These are phyloP conservation scores for Augochlorella aurata DNA, from an alignment of 2,888 invertebrate genomes.

Conservation along the genomic window DNA sequence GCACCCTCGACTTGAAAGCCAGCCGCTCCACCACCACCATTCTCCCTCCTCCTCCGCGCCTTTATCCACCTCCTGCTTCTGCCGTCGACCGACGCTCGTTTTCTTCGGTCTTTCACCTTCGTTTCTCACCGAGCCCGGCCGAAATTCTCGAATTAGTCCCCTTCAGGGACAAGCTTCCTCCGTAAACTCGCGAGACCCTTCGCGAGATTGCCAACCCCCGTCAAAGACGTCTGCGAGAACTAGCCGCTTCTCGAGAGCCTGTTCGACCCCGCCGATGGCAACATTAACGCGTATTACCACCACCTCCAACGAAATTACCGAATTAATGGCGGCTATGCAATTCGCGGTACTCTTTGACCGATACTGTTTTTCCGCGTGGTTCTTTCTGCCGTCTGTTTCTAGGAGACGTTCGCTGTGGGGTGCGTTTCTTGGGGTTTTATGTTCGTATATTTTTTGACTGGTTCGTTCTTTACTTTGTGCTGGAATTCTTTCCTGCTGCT, in stretches of 20 bases:
- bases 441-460: no score
- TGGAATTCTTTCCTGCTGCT: no score
- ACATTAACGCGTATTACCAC: not conserved
- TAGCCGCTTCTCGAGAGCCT: conserved; percentile 24
- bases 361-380: not conserved
- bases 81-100: conserved; percentile 17
- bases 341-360: not conserved
- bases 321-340: conserved; percentile 1
- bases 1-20: conserved; percentile 58
- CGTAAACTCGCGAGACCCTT: conserved; percentile 45
- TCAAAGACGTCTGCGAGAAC: conserved; percentile 39
- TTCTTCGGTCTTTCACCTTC: conserved; percentile 49
- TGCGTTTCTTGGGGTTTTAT: no score
- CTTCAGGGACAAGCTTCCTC: conserved; percentile 48
- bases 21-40: not conserved
- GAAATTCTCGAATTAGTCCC: conserved; percentile 62
- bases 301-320: not conserved
- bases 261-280: conserved; percentile 3
- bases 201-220: conserved; percentile 49
- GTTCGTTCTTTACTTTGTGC: no score
- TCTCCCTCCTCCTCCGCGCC: not conserved
- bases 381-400: not conserved
- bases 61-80: not conserved
- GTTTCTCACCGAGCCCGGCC: conserved; percentile 31
- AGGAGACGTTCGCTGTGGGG: no score